Evolutionary conservation across 2,797 vertebrate species (phyloP).

Genomic region (Chloroceryle inda): DNA sequence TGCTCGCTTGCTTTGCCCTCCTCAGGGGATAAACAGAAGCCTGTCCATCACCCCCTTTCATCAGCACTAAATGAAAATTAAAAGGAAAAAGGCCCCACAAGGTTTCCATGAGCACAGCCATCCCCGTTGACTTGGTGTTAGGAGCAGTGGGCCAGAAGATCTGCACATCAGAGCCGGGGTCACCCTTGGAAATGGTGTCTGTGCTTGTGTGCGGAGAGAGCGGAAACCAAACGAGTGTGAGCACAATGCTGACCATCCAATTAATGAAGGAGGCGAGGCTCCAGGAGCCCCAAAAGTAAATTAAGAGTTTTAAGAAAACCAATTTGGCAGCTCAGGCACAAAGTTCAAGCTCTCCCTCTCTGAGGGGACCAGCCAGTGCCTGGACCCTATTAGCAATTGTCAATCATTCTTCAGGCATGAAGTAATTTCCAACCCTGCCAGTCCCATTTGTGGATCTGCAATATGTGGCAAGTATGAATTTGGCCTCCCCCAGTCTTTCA

Average conservation of each 20-base stretch:
- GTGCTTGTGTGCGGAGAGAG: background rate
- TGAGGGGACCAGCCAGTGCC: background rate
- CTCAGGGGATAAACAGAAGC: background rate
- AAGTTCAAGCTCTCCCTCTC: slow-evolving; percentile 36
- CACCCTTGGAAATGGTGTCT: background rate
- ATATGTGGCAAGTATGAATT: background rate
- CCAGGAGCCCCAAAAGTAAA: slow-evolving; percentile 40
- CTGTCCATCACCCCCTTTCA: background rate
- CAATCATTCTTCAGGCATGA: background rate
- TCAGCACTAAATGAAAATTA: background rate
- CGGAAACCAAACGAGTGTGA: background rate
- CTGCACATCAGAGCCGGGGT: fast-evolving
- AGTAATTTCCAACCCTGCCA: slow-evolving; percentile 53
- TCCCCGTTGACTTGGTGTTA: background rate
- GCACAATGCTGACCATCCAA: slow-evolving; percentile 43
- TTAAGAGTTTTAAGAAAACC: slow-evolving; percentile 53
- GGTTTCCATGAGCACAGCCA: fast-evolving
- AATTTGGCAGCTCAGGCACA: slow-evolving; percentile 53
- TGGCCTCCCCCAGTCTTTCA: background rate
- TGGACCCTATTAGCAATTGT: slow-evolving; percentile 63
- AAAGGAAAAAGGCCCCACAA: background rate
- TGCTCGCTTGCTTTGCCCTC: fast-evolving
- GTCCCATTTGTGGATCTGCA: slow-evolving; percentile 1
- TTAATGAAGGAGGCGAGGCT: slow-evolving; percentile 37
- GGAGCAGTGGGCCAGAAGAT: background rate